These are phyloP conservation scores for Holotrichia oblita DNA, from an alignment of 1,140 invertebrate species.

Conservation along the genomic window DNA sequence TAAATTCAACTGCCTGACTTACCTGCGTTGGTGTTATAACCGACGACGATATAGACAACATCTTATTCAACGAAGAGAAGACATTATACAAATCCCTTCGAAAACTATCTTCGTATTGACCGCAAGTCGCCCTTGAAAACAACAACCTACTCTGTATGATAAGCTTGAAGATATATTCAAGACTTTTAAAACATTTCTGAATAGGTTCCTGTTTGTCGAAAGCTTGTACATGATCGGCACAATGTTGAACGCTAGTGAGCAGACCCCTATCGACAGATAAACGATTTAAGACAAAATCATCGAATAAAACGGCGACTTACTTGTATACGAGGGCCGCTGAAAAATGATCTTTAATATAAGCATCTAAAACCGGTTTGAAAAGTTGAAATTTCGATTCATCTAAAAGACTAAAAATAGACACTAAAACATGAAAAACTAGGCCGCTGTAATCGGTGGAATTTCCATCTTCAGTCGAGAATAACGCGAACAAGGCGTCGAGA, in stretches of 20 bases:
- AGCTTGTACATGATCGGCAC: conserved; percentile 86
- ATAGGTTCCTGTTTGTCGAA: conserved; percentile 89
- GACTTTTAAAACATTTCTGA: conserved; percentile 87
- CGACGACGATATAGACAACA: conserved; percentile 77
- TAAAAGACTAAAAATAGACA: conserved; percentile 91
- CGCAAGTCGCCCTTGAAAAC: conserved; percentile 88
- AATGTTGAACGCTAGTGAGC: conserved; percentile 88
- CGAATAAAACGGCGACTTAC: conserved; percentile 63
- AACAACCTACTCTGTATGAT: conserved; percentile 91
- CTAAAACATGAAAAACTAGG: conserved; percentile 75
- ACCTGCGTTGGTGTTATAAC: conserved; percentile 83
- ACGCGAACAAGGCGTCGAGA: conserved; percentile 91
- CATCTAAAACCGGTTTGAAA: conserved; percentile 94
- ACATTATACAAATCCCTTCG: conserved; percentile 78
- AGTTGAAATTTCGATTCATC: conserved; percentile 94
- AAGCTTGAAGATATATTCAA: conserved; percentile 96
- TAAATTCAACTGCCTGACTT: too few relatives aligned
- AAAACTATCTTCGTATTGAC: conserved; percentile 89
- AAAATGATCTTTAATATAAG: conserved; percentile 95
- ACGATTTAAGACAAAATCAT: neutral
- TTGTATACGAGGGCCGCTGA: conserved; percentile 95
- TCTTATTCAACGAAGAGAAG: conserved; percentile 78
- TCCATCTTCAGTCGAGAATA: conserved; percentile 94
- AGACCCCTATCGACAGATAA: conserved; percentile 71
- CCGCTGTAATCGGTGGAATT: conserved; percentile 75